A percentile compares a stretch with the other conserved stretches of the same genome.
Evolutionary conservation across 2,113 vertebrate species (phyloP).

Genomic region (Ailuropoda melanoleuca): DNA sequence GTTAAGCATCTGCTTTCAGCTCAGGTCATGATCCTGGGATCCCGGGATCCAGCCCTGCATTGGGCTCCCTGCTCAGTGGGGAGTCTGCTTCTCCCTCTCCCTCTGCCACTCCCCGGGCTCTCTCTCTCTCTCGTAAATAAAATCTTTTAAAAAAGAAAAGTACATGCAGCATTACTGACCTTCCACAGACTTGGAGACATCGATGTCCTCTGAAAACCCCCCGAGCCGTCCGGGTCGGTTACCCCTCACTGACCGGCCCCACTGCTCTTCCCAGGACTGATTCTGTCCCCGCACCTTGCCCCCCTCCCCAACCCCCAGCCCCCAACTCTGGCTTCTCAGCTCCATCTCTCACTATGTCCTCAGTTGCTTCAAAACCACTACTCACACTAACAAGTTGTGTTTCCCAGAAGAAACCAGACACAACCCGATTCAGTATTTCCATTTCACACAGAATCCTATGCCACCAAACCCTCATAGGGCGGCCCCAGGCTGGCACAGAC

Average conservation of each 20-base stretch:
- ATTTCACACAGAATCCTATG: not conserved
- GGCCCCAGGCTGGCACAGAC: accelerated
- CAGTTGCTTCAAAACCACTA: not conserved
- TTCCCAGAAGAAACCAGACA: not conserved
- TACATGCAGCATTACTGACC: not conserved
- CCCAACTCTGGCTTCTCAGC: not conserved
- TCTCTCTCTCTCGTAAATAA: not conserved
- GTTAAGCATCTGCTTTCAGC: not conserved
- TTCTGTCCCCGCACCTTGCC: not conserved
- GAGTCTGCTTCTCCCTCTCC: not conserved
- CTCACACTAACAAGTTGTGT: not conserved
- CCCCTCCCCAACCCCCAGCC: not conserved
- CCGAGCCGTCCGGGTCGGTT: accelerated
- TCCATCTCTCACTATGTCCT: accelerated
- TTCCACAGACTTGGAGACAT: accelerated
- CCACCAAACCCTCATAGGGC: not conserved
- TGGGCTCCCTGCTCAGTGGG: not conserved
- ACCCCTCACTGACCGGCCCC: accelerated
- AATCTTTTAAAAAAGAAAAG: not conserved
- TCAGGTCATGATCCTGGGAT: not conserved
- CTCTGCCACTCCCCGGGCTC: not conserved
- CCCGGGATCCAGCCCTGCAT: not conserved
- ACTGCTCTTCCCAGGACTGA: not conserved
- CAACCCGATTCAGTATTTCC: accelerated
- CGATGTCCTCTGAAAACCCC: not conserved